These are phyloP conservation scores for Tyto alba DNA, from an alignment of 2,113 vertebrate species.

Conservation along the genomic window DNA sequence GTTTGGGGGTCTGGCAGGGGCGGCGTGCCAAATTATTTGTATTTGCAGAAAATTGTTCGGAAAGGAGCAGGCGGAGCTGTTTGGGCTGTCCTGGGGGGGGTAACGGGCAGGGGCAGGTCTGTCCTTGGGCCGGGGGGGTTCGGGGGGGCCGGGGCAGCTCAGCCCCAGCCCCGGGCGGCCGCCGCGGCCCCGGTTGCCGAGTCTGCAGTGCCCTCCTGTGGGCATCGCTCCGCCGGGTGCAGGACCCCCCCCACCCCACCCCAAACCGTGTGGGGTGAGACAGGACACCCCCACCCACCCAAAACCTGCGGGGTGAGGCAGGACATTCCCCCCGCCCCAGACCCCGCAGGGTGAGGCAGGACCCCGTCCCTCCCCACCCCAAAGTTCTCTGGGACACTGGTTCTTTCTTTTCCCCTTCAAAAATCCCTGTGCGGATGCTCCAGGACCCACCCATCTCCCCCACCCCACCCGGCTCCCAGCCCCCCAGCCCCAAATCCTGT, in stretches of 20 bases:
- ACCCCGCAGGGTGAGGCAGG: fast-evolving
- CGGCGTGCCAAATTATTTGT: too few relatives aligned
- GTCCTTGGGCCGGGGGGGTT: not conserved
- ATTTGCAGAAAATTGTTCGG: too few relatives aligned
- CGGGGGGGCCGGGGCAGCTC: not conserved
- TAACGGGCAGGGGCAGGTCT: not conserved
- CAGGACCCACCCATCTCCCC: not conserved
- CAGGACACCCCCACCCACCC: not conserved
- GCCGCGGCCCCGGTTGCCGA: not conserved
- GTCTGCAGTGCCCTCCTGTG: conserved; percentile 15
- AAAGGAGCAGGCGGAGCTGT: not conserved
- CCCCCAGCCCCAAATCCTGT: too few relatives aligned
- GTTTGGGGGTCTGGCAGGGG: too few relatives aligned
- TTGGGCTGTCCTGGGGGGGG: too few relatives aligned
- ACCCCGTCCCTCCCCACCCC: not conserved
- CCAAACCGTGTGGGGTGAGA: too few relatives aligned
- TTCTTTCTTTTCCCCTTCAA: too few relatives aligned
- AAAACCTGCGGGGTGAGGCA: not conserved
- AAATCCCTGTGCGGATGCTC: not conserved
- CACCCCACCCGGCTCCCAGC: not conserved
- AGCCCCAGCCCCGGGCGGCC: not conserved
- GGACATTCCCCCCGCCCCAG: not conserved
- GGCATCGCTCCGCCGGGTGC: not conserved
- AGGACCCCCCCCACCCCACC: not conserved
- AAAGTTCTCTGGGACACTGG: not conserved